phyloP scores from a whole-genome alignment of 2,113 vertebrate genomes.

The Bufo gargarizans region DNA sequence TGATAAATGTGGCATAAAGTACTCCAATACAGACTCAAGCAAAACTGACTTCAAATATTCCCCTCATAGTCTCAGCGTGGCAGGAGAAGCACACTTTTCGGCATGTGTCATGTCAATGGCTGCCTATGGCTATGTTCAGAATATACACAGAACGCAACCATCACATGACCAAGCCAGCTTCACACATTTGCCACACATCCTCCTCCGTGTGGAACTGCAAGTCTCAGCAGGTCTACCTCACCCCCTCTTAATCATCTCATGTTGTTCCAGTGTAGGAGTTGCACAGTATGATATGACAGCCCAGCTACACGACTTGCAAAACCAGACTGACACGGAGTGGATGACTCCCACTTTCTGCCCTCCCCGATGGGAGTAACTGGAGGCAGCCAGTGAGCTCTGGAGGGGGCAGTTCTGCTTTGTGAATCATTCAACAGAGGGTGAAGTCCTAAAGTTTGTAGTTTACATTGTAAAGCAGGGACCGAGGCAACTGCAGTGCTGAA shows the following conservation, averaged over 20 bases:
- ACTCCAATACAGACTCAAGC: too few species aligned
- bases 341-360: constrained; percentile 2
- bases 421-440: constrained; percentile 41
- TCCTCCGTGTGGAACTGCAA: background rate
- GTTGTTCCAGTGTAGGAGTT: constrained; percentile 5
- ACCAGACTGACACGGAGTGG: background rate
- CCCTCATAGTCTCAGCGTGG: too few species aligned
- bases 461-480: background rate
- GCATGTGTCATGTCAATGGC: too few species aligned
- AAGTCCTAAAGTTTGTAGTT: constrained; percentile 50
- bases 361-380: background rate
- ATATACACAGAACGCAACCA: too few species aligned
- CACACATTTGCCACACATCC: background rate
- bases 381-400: constrained; percentile 21
- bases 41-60: too few species aligned
- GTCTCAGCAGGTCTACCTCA: background rate
- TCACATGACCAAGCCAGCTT: too few species aligned
- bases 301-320: background rate
- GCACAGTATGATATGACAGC: background rate
- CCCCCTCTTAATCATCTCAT: background rate
- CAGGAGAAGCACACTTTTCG: too few species aligned
- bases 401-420: constrained; percentile 25
- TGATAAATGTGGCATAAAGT: too few species aligned
- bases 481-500: constrained; percentile 16
- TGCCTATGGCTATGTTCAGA: too few species aligned